Percentiles rank a stretch among this genome's conserved stretches.
Conservation (phyloP, 2,113 vertebrate genomes). For the Etia nguti region DNA sequence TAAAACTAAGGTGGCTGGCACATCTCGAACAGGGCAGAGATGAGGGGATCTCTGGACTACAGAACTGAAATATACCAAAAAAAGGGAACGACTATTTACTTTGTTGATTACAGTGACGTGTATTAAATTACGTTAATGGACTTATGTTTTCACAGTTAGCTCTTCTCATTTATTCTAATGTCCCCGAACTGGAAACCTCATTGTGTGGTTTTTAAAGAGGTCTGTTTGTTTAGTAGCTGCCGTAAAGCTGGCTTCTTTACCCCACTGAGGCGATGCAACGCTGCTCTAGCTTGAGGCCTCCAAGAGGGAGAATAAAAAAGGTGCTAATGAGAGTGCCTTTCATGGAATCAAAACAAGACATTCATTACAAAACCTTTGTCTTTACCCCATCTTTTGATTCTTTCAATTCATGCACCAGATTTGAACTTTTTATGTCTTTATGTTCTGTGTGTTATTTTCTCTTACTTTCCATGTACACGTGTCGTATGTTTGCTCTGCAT, state of each 20-base stretch:
- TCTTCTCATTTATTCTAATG: not conserved
- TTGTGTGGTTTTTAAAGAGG: not conserved
- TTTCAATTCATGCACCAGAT: not conserved
- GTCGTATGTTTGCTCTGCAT: not conserved
- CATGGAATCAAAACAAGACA: not conserved
- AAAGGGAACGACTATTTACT: not conserved
- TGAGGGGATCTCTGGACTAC: not conserved
- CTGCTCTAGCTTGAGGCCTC: not conserved
- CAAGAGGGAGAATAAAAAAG: not conserved
- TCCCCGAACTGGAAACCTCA: not conserved
- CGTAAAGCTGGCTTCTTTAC: not conserved
- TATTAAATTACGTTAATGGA: not conserved
- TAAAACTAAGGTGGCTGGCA: slow-evolving; percentile 39
- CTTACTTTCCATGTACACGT: not conserved
- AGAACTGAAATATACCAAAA: slow-evolving; percentile 8
- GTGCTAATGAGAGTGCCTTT: slow-evolving; percentile 29
- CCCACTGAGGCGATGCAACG: not conserved
- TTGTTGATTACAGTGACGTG: not conserved
- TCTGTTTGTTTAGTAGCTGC: not conserved
- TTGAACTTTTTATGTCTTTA: not conserved
- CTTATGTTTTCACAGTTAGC: not conserved
- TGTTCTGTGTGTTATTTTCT: not conserved
- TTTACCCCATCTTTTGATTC: not conserved
- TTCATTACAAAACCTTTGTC: not conserved
- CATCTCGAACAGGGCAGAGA: slow-evolving; percentile 17